Evolutionary conservation across 64 coral and sea anemone genomes (phyloP).

Genomic region (Stichodactyla mertensii): DNA sequence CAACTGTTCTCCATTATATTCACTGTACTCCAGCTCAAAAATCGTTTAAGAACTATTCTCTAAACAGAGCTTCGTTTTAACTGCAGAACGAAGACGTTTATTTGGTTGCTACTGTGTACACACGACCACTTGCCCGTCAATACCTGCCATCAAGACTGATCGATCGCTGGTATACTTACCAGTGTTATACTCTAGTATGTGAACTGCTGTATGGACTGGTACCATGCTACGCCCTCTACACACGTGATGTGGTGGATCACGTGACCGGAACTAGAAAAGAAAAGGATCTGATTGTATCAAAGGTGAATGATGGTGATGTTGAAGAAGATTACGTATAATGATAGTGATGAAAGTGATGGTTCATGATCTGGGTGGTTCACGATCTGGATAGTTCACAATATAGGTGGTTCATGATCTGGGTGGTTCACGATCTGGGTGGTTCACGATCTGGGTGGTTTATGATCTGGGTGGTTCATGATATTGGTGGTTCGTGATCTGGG

Average conservation of each 20-base stretch:
- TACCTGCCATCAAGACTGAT: conserved; percentile 70
- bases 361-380: too few species aligned
- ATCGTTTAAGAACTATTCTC: neutral
- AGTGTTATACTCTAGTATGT: conserved; percentile 81
- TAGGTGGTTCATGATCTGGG: too few species aligned
- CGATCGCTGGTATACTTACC: conserved; percentile 79
- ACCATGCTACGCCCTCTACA: conserved; percentile 70
- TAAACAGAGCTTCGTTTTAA: neutral
- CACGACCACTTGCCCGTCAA: conserved; percentile 67
- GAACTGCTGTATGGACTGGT: conserved; percentile 83
- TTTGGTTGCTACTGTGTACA: conserved; percentile 77
- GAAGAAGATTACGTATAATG: neutral
- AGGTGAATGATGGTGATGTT: conserved; percentile 25
- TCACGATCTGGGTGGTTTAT: too few species aligned
- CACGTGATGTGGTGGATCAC: conserved; percentile 72
- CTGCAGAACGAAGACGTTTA: conserved; percentile 73
- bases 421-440: neutral
- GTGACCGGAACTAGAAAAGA: conserved; percentile 58
- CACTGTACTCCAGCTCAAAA: too few species aligned
- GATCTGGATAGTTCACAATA: too few species aligned
- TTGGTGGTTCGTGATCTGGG: too few species aligned
- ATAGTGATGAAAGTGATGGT: neutral
- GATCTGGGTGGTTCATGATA: too few species aligned
- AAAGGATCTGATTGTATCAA: conserved; percentile 72
- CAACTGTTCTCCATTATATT: too few species aligned